Evolutionary conservation across 2,797 vertebrate species (phyloP), one percentile per base, ranked within the genome.

Genomic region (Gymnoscopelus braueri): DNA sequence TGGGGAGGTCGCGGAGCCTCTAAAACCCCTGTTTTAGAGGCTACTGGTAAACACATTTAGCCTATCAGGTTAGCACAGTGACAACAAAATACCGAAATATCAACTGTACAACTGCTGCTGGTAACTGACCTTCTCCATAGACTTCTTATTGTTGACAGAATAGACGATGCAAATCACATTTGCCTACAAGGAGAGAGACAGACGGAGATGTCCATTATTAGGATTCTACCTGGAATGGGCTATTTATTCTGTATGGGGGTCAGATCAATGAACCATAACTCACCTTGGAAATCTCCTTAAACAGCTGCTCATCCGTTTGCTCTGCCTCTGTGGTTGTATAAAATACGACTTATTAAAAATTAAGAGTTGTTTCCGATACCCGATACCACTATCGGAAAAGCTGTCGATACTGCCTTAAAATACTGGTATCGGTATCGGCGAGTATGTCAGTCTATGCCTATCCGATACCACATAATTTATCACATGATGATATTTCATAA

Each of bases 251-350:
- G 29, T 60, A 24, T 5, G 14, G 3, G 11, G 13, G 23, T 14
- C 60, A 58, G n/a, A 69, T 29, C 62, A 32, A 49, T 32, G 19
- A 9, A 9, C 13, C 12, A 52, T 8, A 29, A 64, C 90, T 90
- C 79, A 98, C 97, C 95, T 97, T 97, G 65, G 96, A 95, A 88
- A 98, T 98, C 91, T 99, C 97, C 84, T 97, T 95, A 84, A 96
- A 95, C 86, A 99, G 91, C 73, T 99, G 97, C 77, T 99, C 97
- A 74, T 99, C 97, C 8, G 95, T 97, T 87, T 99, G 97, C 76
- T 99, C 97, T 24, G 95, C 94, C 84, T 99, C 97, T 98, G 93
- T 47, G 63, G 10, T 44, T 44, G 39, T 2, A 80, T 60, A 47
- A 53, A 58, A 65, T 23, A 73, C 2, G 55, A 19, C 44, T 0